Percentiles rank a stretch among this genome's conserved stretches.
Conservation (phyloP, 2,888 invertebrate genomes). For the Sphinx pinastri region DNA sequence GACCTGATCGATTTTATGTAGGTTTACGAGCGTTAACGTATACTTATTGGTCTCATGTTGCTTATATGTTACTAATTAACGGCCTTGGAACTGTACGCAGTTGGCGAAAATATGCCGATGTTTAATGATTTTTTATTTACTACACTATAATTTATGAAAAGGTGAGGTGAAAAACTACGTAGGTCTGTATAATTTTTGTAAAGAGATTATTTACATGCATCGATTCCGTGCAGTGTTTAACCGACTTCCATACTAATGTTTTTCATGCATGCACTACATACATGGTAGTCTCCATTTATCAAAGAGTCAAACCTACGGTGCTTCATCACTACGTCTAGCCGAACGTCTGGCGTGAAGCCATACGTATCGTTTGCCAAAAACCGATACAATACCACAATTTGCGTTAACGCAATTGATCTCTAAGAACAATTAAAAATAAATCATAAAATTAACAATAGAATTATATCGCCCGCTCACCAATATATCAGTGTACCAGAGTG, state of each 20-base stretch:
- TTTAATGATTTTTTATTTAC: neutral
- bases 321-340: conserved; percentile 10
- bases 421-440: conserved; percentile 14
- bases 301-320: neutral
- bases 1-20: conserved; percentile 21
- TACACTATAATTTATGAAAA: neutral
- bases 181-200: neutral
- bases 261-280: neutral
- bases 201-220: neutral
- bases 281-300: conserved; percentile 3
- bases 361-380: conserved; percentile 13
- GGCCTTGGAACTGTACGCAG: neutral
- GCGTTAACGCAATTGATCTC: conserved; percentile 9
- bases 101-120: neutral
- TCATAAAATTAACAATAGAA: conserved; percentile 20
- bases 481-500: conserved; percentile 81
- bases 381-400: conserved; percentile 8
- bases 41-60: conserved; percentile 14
- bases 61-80: conserved; percentile 7
- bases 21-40: conserved; percentile 19
- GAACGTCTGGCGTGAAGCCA: conserved; percentile 15
- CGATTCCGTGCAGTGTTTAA: neutral
- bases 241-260: neutral
- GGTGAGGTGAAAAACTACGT: neutral
- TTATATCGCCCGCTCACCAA: conserved; percentile 63